phyloP scores from a whole-genome alignment of 2,797 vertebrate species.

The Gymnoscopelus microlampas region DNA sequence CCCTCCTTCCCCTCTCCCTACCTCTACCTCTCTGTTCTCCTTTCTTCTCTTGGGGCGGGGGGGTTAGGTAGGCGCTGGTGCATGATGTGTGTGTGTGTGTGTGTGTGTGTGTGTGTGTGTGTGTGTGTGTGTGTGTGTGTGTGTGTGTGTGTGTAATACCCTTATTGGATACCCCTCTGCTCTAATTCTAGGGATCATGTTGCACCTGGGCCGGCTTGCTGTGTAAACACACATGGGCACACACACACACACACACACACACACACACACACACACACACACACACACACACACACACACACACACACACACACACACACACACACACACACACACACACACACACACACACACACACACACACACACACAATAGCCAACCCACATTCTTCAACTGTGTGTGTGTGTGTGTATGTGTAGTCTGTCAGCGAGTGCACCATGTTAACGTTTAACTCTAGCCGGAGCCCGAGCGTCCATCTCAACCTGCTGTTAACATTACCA shows the following conservation, averaged over 20 bases:
- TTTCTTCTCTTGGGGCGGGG: constrained; percentile 48
- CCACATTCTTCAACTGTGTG: constrained; percentile 66
- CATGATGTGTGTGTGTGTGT: constrained; percentile 39
- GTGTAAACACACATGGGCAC: constrained; percentile 63
- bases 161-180: constrained; percentile 43
- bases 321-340: constrained; percentile 2
- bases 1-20: constrained; percentile 46
- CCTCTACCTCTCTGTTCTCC: constrained; percentile 44
- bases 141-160: constrained; percentile 4
- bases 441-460: constrained; percentile 55
- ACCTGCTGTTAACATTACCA: constrained; percentile 1
- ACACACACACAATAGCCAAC: constrained; percentile 61
- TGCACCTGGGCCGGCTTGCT: constrained; percentile 77
- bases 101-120: constrained; percentile 49
- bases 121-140: constrained; percentile 33
- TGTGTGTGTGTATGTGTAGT: too few species aligned
- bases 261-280: constrained; percentile 13
- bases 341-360: constrained; percentile 7
- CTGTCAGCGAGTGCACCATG: not conserved
- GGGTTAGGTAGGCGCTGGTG: constrained; percentile 45
- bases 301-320: constrained; percentile 10
- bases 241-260: constrained; percentile 35
- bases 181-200: constrained; percentile 75
- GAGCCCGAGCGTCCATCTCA: constrained; percentile 24
- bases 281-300: constrained; percentile 36